Conservation (phyloP, 1,140 invertebrate genomes). For the Lutraria rhynchaena region DNA sequence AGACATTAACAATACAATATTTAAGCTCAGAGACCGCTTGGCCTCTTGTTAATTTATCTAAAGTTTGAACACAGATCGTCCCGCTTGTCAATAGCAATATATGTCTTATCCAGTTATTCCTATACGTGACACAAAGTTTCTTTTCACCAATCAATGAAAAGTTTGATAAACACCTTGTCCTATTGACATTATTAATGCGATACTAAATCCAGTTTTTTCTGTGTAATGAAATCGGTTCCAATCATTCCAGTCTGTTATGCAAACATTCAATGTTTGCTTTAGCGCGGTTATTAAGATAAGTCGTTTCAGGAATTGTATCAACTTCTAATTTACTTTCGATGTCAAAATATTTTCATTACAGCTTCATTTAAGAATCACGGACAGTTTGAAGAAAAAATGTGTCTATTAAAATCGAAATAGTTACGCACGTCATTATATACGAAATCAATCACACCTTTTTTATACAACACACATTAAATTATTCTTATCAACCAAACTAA, state of each 20-base stretch:
- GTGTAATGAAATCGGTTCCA: slow-evolving; percentile 59
- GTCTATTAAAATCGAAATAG: too few species aligned
- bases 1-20: too few species aligned
- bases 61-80: slow-evolving; percentile 4
- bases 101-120: slow-evolving; percentile 10
- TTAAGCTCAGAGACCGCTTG: background rate
- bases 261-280: slow-evolving; percentile 63
- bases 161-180: slow-evolving; percentile 61
- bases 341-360: too few species aligned
- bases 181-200: slow-evolving; percentile 64
- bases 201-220: slow-evolving; percentile 64
- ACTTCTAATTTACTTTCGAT: slow-evolving; percentile 25
- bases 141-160: slow-evolving; percentile 65
- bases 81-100: slow-evolving; percentile 14
- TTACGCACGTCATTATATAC: too few species aligned
- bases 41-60: slow-evolving; percentile 22
- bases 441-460: too few species aligned
- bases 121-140: slow-evolving; percentile 54
- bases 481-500: too few species aligned
- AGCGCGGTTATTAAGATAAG: slow-evolving; percentile 45
- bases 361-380: too few species aligned
- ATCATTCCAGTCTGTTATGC: slow-evolving; percentile 53
- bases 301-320: slow-evolving; percentile 36
- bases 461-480: too few species aligned
- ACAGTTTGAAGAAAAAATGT: too few species aligned